These are phyloP conservation scores for Neosalanx taihuensis DNA, from an alignment of 2,797 vertebrate species.

Conservation along the genomic window DNA sequence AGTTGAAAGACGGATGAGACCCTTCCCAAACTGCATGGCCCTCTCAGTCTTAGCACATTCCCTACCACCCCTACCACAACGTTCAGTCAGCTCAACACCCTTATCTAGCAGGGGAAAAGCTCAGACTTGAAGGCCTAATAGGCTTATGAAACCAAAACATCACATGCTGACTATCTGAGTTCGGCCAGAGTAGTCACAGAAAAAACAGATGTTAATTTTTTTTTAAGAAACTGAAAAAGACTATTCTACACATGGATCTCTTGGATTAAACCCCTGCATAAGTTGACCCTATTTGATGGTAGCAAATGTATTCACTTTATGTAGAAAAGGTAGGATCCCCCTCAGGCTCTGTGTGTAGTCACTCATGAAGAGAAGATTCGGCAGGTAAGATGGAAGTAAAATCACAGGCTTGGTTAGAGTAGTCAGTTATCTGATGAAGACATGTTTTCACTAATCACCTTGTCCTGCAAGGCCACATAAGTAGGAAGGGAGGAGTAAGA, in stretches of 20 bases:
- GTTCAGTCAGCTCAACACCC: slow-evolving; percentile 6
- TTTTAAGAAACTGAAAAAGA: neutral
- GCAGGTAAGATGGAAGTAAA: slow-evolving; percentile 34
- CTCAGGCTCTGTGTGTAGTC: slow-evolving; percentile 32
- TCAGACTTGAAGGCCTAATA: slow-evolving; percentile 19
- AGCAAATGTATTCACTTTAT: slow-evolving; percentile 24
- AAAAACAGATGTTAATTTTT: neutral
- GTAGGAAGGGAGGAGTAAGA: neutral
- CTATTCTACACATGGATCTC: neutral
- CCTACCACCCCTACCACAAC: slow-evolving; percentile 6
- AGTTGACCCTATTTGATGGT: slow-evolving; percentile 29
- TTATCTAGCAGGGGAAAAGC: neutral
- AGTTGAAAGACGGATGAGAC: slow-evolving; percentile 20
- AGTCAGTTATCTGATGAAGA: slow-evolving; percentile 53
- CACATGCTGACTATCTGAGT: slow-evolving; percentile 25
- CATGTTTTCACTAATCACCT: slow-evolving; percentile 35
- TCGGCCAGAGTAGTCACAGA: neutral
- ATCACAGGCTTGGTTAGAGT: slow-evolving; percentile 58
- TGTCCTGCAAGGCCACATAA: slow-evolving; percentile 3
- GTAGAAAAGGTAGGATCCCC: slow-evolving; percentile 36
- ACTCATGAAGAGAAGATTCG: slow-evolving; percentile 51
- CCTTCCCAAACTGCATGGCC: neutral
- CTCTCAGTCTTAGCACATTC: slow-evolving; percentile 8
- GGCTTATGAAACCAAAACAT: slow-evolving; percentile 13
- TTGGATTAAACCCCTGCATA: slow-evolving; percentile 10